Conservation (phyloP, 2,113 vertebrate species). For the Saccopteryx leptura region DNA sequence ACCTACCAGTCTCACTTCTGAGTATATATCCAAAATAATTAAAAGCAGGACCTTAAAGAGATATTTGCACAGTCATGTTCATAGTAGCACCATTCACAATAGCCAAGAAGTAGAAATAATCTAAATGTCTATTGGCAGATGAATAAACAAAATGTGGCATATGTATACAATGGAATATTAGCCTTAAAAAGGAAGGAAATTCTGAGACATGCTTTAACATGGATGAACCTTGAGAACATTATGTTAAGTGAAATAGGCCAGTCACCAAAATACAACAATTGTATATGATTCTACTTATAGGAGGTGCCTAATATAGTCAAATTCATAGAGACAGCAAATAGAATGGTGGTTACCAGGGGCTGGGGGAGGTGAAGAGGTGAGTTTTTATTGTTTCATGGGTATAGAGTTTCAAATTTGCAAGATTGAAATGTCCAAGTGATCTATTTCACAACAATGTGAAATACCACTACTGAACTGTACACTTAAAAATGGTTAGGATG, state of each 20-base stretch:
- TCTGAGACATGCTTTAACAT: neutral
- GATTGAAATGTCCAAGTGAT: neutral
- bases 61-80: neutral
- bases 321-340: neutral
- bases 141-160: neutral
- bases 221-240: neutral
- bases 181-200: neutral
- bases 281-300: neutral
- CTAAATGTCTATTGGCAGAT: neutral
- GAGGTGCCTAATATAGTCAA: neutral
- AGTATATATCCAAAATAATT: neutral
- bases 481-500: neutral
- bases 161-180: neutral
- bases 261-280: neutral
- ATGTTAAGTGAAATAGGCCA: neutral
- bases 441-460: neutral
- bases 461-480: neutral
- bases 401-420: constrained; percentile 11
- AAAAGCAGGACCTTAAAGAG: neutral
- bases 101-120: neutral
- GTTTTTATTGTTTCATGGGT: neutral
- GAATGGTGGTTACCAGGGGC: neutral
- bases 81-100: neutral
- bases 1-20: neutral
- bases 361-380: fast-evolving